phyloP scores from a whole-genome alignment of 1,140 invertebrate species.

The Penaeus indicus region DNA sequence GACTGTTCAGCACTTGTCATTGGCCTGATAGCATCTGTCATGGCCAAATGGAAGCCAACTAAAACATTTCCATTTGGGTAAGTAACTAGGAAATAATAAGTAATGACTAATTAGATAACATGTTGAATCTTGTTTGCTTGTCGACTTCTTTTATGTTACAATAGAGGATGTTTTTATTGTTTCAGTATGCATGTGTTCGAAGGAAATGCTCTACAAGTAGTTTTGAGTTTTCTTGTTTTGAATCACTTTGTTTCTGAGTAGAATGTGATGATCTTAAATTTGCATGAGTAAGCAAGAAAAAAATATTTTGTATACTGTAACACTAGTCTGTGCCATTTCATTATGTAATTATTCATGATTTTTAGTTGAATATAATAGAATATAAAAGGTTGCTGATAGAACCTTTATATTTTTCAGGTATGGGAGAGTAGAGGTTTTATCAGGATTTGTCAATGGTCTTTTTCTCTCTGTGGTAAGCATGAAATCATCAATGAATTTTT shows the following conservation, averaged over 20 bases:
- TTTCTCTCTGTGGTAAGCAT: slow-evolving; percentile 75
- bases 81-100: slow-evolving; percentile 24
- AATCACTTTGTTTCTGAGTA: not conserved
- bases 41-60: slow-evolving; percentile 74
- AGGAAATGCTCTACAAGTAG: not conserved
- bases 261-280: not conserved
- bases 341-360: no score
- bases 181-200: not conserved
- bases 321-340: no score
- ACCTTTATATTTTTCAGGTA: slow-evolving; percentile 70
- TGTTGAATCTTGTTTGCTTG: not conserved
- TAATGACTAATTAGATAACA: no score
- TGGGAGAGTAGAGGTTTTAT: slow-evolving; percentile 75
- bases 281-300: no score
- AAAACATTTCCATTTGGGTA: slow-evolving; percentile 76
- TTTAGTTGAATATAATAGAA: no score
- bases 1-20: slow-evolving; percentile 77
- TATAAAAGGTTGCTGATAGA: not conserved
- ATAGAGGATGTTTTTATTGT: not conserved
- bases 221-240: not conserved
- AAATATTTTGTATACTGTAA: no score
- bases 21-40: slow-evolving; percentile 75
- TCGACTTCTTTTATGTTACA: slow-evolving; percentile 3
- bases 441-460: slow-evolving; percentile 77
- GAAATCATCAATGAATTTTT: not conserved